Evolutionary conservation across 2,888 invertebrate species (phyloP).

Genomic region (Tanytarsus gracilentus): DNA sequence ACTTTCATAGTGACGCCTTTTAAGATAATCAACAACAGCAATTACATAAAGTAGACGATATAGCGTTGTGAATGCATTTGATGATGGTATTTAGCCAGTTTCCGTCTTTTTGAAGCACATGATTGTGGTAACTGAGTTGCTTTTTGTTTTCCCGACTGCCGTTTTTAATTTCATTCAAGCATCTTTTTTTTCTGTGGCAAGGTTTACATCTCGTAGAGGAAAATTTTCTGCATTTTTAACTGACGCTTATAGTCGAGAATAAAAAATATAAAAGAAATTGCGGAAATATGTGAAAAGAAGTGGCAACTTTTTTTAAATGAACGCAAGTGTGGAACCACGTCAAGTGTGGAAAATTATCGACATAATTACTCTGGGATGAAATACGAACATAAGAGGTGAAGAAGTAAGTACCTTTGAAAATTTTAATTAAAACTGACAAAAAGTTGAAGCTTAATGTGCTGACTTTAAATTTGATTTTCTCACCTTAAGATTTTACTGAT

Average conservation of each 20-base stretch:
- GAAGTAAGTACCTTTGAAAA: background rate
- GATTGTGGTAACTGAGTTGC: slow-evolving; percentile 1
- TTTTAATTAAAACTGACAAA: background rate
- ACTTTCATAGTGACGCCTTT: no score
- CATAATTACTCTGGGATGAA: background rate
- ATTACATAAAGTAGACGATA: no score
- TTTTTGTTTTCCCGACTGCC: background rate
- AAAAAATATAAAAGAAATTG: background rate
- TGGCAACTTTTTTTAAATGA: background rate
- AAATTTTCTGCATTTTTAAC: no score
- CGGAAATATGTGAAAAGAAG: background rate
- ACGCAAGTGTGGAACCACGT: no score
- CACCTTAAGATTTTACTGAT: no score
- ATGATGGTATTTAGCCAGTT: slow-evolving; percentile 7
- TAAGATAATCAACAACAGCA: no score
- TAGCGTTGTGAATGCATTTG: background rate
- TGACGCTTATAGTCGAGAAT: no score
- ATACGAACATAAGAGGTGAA: background rate
- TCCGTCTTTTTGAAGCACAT: background rate
- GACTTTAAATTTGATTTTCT: no score
- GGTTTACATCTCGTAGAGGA: background rate
- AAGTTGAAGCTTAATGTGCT: no score
- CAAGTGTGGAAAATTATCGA: slow-evolving; percentile 5
- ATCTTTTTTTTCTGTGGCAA: background rate
- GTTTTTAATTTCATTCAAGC: background rate